Evolutionary conservation across 2,113 vertebrate genomes (phyloP).

Genomic region (Aldabrachelys gigantea): DNA sequence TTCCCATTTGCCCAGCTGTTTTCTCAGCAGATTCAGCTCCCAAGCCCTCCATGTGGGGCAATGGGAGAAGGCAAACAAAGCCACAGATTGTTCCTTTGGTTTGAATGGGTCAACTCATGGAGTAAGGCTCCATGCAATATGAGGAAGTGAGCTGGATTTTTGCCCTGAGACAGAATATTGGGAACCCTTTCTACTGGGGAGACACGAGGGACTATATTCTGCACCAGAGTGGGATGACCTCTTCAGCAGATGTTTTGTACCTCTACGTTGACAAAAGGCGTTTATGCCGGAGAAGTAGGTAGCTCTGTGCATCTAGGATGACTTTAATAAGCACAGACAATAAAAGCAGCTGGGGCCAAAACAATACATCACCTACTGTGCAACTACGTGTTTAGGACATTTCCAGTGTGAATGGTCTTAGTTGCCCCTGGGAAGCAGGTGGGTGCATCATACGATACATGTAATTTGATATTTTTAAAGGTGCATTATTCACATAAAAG

Average conservation of each 20-base stretch:
- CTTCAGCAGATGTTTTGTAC: rapidly evolving
- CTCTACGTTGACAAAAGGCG: rapidly evolving
- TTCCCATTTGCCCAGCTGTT: neutral
- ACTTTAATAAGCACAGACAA: neutral
- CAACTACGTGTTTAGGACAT: neutral
- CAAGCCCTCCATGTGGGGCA: neutral
- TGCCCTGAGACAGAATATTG: neutral
- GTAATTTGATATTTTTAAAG: neutral
- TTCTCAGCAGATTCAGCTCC: neutral
- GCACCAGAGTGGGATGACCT: rapidly evolving
- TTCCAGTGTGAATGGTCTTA: neutral
- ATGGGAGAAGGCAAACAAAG: too few relatives aligned
- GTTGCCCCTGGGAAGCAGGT: neutral
- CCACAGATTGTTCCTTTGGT: neutral
- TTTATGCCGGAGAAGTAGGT: neutral
- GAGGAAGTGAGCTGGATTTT: neutral
- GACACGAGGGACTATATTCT: neutral
- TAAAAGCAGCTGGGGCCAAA: neutral
- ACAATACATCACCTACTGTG: neutral
- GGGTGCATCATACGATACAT: neutral
- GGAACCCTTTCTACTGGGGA: neutral
- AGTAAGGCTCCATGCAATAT: neutral
- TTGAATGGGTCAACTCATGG: neutral
- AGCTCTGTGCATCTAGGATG: neutral
- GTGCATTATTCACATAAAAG: neutral